These are phyloP conservation scores for Lasioglossum lativentre DNA, from an alignment of 2,888 invertebrate species.

Conservation along the genomic window DNA sequence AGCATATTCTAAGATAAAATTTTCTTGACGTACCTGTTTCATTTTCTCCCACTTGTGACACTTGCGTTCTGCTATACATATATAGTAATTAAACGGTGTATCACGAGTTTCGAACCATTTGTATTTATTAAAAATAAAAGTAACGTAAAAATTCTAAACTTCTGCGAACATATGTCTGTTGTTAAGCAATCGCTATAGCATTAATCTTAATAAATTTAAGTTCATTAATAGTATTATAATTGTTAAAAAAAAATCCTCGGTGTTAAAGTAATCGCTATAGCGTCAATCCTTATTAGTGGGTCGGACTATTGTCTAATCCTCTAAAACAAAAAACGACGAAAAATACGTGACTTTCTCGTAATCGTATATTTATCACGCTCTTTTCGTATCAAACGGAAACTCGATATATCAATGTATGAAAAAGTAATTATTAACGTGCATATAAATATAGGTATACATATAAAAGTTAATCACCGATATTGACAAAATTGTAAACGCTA, in stretches of 20 bases:
- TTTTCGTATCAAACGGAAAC: neutral
- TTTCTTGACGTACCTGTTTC: neutral
- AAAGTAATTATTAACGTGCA: slow-evolving; percentile 15
- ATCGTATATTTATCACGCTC: neutral
- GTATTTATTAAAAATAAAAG: neutral
- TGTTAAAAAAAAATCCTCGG: no score
- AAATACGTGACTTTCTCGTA: neutral
- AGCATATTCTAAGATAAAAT: no score
- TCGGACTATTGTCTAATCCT: neutral
- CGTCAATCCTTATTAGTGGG: neutral
- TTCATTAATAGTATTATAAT: no score
- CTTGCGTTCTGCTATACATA: neutral
- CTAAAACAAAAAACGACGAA: neutral
- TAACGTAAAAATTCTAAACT: neutral
- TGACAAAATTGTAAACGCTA: slow-evolving; percentile 6
- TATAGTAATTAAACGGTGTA: neutral
- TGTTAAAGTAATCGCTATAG: neutral
- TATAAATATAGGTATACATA: slow-evolving; percentile 10
- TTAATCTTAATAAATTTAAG: no score
- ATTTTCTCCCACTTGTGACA: neutral
- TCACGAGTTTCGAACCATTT: neutral
- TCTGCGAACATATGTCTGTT: neutral
- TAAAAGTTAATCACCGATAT: slow-evolving; percentile 6
- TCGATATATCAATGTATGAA: slow-evolving; percentile 1
- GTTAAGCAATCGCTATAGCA: neutral